Conservation (phyloP, 2,113 vertebrate species). For the Myiozetetes cayanensis region DNA sequence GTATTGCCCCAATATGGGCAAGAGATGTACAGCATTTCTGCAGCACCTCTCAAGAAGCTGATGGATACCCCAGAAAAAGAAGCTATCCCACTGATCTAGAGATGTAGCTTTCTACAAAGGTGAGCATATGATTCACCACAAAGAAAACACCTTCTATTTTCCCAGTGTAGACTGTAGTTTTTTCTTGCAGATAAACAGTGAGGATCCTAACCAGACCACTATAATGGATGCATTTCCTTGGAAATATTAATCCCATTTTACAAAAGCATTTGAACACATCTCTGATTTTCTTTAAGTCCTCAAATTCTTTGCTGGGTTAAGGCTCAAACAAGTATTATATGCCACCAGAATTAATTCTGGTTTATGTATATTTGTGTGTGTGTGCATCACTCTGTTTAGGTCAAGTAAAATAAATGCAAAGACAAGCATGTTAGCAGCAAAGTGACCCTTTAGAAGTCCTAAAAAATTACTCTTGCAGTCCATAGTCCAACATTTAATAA, state of each 20-base stretch:
- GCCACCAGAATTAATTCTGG: neutral
- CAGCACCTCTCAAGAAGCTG: neutral
- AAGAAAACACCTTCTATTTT: neutral
- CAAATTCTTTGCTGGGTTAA: neutral
- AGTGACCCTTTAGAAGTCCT: slow-evolving; percentile 52
- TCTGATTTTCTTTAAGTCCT: neutral
- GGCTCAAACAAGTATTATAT: neutral
- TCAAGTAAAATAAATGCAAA: slow-evolving; percentile 50
- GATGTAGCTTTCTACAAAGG: neutral
- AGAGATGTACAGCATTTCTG: neutral
- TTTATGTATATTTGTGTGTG: neutral
- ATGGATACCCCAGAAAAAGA: neutral
- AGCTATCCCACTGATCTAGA: neutral
- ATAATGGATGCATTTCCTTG: neutral
- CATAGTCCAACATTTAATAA: slow-evolving; percentile 57
- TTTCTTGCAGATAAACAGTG: neutral
- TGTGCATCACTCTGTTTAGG: neutral
- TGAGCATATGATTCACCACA: neutral
- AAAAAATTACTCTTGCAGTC: slow-evolving; percentile 62
- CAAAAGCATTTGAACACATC: neutral
- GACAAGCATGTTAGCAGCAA: slow-evolving; percentile 51
- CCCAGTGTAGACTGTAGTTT: neutral
- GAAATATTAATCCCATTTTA: neutral
- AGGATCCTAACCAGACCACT: neutral
- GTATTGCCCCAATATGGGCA: neutral